Evolutionary conservation across 2,888 invertebrate genomes (phyloP).

Genomic region (Scotopteryx bipunctaria): DNA sequence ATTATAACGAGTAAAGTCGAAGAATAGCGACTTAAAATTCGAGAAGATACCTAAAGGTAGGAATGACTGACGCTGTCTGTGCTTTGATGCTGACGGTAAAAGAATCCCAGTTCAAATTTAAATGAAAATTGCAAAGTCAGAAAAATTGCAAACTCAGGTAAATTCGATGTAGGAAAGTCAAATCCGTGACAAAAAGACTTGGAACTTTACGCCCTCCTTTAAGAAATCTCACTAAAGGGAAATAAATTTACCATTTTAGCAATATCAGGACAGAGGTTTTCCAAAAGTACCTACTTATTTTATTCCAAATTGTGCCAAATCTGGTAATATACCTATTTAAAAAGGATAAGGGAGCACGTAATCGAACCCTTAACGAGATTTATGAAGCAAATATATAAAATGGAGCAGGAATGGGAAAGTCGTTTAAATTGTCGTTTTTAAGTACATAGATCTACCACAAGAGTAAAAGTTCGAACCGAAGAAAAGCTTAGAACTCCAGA

Average conservation of each 20-base stretch:
- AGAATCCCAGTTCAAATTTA: constrained; percentile 2
- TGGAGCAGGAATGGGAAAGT: constrained; percentile 58
- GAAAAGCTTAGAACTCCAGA: neutral
- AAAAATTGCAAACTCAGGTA: constrained; percentile 4
- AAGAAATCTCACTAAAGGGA: constrained; percentile 10
- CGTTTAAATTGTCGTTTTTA: constrained; percentile 66
- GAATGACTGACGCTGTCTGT: neutral
- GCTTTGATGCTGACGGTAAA: neutral
- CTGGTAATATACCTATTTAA: constrained; percentile 51
- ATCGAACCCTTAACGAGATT: constrained; percentile 64
- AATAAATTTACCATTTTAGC: constrained; percentile 23
- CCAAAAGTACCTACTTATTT: constrained; percentile 35
- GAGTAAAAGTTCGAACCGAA: neutral
- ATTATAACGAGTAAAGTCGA: no score
- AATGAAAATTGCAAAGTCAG: constrained; percentile 3
- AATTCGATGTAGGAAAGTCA: constrained; percentile 8
- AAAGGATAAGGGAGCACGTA: constrained; percentile 55
- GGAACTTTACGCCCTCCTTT: constrained; percentile 5
- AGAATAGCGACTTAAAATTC: no score
- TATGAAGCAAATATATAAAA: constrained; percentile 65
- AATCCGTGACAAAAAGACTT: constrained; percentile 12
- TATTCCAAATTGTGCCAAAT: constrained; percentile 41
- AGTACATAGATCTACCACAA: constrained; percentile 40
- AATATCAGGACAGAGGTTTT: constrained; percentile 25
- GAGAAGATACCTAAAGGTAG: no score